phyloP scores from a whole-genome alignment of 2,113 vertebrate species.

The Crotalus viridis region DNA sequence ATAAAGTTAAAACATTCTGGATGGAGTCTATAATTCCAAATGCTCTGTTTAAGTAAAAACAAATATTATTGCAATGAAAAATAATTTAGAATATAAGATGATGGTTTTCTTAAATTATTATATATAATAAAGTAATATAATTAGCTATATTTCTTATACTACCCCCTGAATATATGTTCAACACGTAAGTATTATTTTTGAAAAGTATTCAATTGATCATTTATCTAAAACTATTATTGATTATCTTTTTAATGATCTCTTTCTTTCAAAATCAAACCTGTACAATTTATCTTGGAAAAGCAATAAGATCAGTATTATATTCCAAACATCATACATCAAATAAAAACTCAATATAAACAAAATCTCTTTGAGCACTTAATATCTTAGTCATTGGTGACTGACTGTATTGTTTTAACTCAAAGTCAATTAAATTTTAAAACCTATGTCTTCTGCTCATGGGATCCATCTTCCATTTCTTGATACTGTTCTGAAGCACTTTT shows the following conservation, averaged over 20 bases:
- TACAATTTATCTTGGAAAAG: slow-evolving; percentile 39
- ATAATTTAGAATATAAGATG: not conserved
- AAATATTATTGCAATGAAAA: not conserved
- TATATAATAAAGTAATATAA: not conserved
- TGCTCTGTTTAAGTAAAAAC: not conserved
- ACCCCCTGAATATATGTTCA: not conserved
- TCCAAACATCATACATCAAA: slow-evolving; percentile 43
- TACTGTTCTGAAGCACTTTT: not conserved
- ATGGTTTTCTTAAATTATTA: not conserved
- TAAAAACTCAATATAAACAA: not conserved
- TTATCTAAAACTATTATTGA: slow-evolving; percentile 27
- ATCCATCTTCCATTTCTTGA: not conserved
- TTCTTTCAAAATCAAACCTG: slow-evolving; percentile 27
- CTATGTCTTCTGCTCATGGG: not conserved
- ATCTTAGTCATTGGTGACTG: slow-evolving; percentile 40
- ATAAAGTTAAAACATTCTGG: not conserved
- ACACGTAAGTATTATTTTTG: not conserved
- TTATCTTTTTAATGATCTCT: slow-evolving; percentile 21
- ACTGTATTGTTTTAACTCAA: slow-evolving; percentile 28
- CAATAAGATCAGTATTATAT: slow-evolving; percentile 18
- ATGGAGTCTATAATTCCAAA: not conserved
- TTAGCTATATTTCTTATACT: not conserved
- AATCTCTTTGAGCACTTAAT: slow-evolving; percentile 19
- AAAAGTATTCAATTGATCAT: slow-evolving; percentile 38
- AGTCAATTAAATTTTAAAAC: slow-evolving; percentile 5